These are phyloP conservation scores for Manis pentadactyla DNA, from an alignment of 2,797 vertebrate species.

Conservation along the genomic window DNA sequence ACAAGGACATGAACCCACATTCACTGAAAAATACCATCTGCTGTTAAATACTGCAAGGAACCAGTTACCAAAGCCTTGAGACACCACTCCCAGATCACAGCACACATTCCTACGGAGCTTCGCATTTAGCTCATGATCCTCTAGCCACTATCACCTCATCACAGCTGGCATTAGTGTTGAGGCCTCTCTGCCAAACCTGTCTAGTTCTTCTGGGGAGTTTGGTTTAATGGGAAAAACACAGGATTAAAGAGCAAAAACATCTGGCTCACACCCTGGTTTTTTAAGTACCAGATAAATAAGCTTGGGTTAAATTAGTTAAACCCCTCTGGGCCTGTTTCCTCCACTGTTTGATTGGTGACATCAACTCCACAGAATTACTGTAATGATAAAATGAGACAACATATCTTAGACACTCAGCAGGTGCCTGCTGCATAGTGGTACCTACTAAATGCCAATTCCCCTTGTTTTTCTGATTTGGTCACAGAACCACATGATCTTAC, in stretches of 20 bases:
- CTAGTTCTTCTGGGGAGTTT: neutral
- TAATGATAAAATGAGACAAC: neutral
- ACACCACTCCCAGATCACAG: neutral
- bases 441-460: neutral
- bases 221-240: neutral
- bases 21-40: neutral
- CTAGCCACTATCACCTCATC: neutral
- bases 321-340: neutral
- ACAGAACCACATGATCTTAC: neutral
- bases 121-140: neutral
- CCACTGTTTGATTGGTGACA: neutral
- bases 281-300: neutral
- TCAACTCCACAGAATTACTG: neutral
- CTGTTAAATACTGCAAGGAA: neutral
- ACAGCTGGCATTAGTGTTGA: neutral
- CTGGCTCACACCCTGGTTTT: neutral
- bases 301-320: neutral
- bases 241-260: neutral
- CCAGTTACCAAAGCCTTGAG: neutral
- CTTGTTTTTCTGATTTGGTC: neutral
- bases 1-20: neutral
- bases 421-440: neutral
- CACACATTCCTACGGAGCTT: accelerated
- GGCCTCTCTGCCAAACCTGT: neutral
- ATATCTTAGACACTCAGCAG: neutral